Evolutionary conservation across 2,797 vertebrate genomes (phyloP), one percentile per base, ranked within the genome.

Genomic region (Hirundo rustica): DNA sequence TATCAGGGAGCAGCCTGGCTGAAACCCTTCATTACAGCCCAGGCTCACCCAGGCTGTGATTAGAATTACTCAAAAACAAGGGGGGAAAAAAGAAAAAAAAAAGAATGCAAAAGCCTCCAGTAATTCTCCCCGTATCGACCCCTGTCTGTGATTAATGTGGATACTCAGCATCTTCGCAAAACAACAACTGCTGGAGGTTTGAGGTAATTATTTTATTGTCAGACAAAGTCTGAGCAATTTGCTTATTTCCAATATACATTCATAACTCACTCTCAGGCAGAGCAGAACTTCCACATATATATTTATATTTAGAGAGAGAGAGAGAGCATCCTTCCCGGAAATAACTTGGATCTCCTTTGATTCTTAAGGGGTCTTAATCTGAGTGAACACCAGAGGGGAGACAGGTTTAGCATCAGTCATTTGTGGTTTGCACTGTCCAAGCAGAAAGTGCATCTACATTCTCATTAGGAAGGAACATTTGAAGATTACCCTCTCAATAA

Each of bases 171-270:
- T 30, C 91, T 92, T 21, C 57, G 40, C 79, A 75, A 61, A 89
- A 80, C 85, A 92, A 72, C 85, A 91, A 44, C 36, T 75, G 87
- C 78, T 89, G 79, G 67, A 88, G 65, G 72, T 85, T 75, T 88
- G 87, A 91, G 91, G 82, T 34, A 84, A 91, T 91, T 68, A 81
- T 76, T 84, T 89, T 47, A 85, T 70, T 90, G 79, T 58, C 76
- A 89, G 42, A 65, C 65, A 61, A 92, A 77, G 58, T 47, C 29
- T 51, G 44, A 95, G 65, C 71, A 84, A 84, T 68, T 79, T 62
- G 79, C 75, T 65, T 89, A 55, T 88, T 97, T 94, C 45, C 73
- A 91, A 44, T 84, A 47, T 4, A 11, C 11, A 47, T 53, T 61
- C 36, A 54, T 61, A n/a, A 71, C 15, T 91, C 44, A 12, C 64